These are phyloP conservation scores for Dinocampus coccinellae DNA, from an alignment of 2,888 invertebrate species.

Conservation along the genomic window DNA sequence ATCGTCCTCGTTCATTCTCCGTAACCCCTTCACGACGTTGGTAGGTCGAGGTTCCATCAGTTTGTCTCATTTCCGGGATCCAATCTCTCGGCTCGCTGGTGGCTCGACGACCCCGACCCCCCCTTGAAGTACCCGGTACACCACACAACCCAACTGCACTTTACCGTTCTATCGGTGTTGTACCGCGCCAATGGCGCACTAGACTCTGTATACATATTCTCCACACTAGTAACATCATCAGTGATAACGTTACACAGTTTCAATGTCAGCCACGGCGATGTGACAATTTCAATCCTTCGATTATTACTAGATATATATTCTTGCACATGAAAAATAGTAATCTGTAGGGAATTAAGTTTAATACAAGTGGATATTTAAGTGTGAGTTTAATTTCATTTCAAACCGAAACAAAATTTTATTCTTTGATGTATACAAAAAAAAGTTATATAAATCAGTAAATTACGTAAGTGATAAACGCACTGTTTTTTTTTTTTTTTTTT, in stretches of 20 bases:
- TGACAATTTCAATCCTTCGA: neutral
- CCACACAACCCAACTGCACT: slow-evolving; percentile 44
- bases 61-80: slow-evolving; percentile 68
- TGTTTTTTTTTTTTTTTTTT: no score
- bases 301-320: slow-evolving; percentile 34
- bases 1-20: slow-evolving; percentile 12
- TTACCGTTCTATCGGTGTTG: slow-evolving; percentile 41
- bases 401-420: no score
- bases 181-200: slow-evolving; percentile 24
- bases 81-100: slow-evolving; percentile 62
- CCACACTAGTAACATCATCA: slow-evolving; percentile 3
- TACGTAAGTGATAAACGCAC: no score
- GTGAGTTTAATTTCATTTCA: no score
- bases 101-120: slow-evolving; percentile 50
- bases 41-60: slow-evolving; percentile 59
- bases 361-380: no score
- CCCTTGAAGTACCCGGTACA: slow-evolving; percentile 33
- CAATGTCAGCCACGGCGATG: neutral
- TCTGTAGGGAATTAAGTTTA: no score
- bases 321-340: neutral
- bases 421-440: no score
- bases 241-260: slow-evolving; percentile 10
- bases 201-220: neutral
- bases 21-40: slow-evolving; percentile 11
- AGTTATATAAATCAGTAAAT: no score